These are phyloP conservation scores for Tetramorium alpestre DNA, from an alignment of 1,140 invertebrate species.

Conservation along the genomic window DNA sequence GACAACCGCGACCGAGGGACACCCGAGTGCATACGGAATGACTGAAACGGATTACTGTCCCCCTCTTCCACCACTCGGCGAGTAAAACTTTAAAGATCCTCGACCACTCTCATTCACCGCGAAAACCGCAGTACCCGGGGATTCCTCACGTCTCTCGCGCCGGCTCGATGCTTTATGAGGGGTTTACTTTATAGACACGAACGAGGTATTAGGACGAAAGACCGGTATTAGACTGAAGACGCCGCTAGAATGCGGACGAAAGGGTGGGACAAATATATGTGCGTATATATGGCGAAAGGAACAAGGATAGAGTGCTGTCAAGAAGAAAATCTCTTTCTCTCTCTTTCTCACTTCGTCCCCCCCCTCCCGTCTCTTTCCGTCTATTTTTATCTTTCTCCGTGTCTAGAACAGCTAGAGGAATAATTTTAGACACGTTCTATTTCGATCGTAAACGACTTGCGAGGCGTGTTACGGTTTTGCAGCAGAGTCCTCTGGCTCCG, in stretches of 20 bases:
- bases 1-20: neutral
- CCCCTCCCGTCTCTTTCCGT: neutral
- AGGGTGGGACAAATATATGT: constrained; percentile 20
- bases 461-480: neutral
- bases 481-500: constrained; percentile 55
- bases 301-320: constrained; percentile 5
- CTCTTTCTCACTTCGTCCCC: neutral
- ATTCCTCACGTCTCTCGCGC: constrained; percentile 40
- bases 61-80: constrained; percentile 2
- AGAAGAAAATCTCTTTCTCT: neutral
- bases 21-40: constrained; percentile 44
- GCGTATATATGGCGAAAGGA: neutral
- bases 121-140: constrained; percentile 39
- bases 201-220: constrained; percentile 58
- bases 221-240: constrained; percentile 57
- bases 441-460: neutral
- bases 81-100: constrained; percentile 59
- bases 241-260: constrained; percentile 46
- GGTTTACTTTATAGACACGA: constrained; percentile 61
- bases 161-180: constrained; percentile 54
- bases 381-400: neutral
- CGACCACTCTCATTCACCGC: constrained; percentile 46
- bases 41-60: constrained; percentile 49
- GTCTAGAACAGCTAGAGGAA: constrained; percentile 17
- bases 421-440: constrained; percentile 54